phyloP scores from a whole-genome alignment of 2,888 invertebrate species.

The Dorcus parallelipipedus region DNA sequence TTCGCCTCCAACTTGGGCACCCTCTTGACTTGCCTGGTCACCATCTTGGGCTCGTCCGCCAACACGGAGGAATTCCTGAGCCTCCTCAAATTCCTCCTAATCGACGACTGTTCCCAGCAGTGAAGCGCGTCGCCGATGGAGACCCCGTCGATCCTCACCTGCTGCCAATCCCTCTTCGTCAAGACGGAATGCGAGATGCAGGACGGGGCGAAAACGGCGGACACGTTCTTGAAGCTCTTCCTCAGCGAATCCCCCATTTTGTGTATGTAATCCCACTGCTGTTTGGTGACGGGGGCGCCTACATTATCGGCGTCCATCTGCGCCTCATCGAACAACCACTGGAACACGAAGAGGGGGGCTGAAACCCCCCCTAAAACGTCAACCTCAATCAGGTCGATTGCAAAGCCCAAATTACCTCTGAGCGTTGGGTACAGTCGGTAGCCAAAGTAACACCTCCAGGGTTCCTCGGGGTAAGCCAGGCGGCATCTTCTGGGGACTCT shows the following conservation, averaged over 20 bases:
- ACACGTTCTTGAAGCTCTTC: conserved; percentile 77
- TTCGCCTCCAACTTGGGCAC: conserved; percentile 12
- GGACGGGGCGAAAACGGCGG: conserved; percentile 88
- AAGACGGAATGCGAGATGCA: conserved; percentile 90
- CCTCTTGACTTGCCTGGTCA: conserved; percentile 24
- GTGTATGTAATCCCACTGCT: conserved; percentile 93
- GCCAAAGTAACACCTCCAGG: conserved; percentile 92
- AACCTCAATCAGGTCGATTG: background rate
- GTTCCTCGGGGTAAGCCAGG: conserved; percentile 65
- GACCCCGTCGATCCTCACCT: conserved; percentile 74
- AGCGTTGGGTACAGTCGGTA: conserved; percentile 83
- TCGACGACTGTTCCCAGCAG: conserved; percentile 76
- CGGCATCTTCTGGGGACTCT: conserved; percentile 75
- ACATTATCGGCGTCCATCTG: conserved; percentile 92
- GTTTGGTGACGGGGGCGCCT: conserved; percentile 80
- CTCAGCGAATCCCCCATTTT: conserved; percentile 83
- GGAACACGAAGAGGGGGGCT: conserved; percentile 90
- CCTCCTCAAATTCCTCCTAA: conserved; percentile 37
- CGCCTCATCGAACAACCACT: conserved; percentile 93
- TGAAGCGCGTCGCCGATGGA: conserved; percentile 79
- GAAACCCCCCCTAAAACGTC: conserved; percentile 26
- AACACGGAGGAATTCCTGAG: conserved; percentile 30
- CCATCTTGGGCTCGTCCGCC: conserved; percentile 31
- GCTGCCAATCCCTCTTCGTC: conserved; percentile 83
- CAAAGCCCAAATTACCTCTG: conserved; percentile 56